Conservation (phyloP, 2,888 invertebrate species). For the Agrochola litura region DNA sequence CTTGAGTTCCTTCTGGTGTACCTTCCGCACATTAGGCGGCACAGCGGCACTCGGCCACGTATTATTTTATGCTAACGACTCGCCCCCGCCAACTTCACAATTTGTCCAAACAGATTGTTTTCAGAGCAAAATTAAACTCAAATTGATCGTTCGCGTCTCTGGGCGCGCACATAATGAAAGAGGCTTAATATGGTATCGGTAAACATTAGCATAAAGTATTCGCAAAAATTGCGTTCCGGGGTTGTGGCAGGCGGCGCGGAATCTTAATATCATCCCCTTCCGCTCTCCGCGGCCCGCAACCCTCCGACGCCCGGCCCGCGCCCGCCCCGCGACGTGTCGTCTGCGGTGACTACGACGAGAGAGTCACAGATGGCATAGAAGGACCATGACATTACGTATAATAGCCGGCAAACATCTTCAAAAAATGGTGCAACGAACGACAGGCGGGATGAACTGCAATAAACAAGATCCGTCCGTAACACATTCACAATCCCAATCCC, state of each 20-base stretch:
- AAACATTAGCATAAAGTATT: conserved; percentile 85
- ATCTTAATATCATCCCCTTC: conserved; percentile 77
- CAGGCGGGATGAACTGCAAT: background rate
- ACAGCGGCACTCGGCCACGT: conserved; percentile 48
- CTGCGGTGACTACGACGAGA: background rate
- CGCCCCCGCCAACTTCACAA: conserved; percentile 75
- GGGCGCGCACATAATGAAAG: conserved; percentile 77
- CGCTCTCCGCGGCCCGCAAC: conserved; percentile 44
- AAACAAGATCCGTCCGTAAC: background rate
- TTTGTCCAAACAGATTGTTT: conserved; percentile 85
- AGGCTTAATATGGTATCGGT: conserved; percentile 80
- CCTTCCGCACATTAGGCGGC: background rate
- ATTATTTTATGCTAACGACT: conserved; percentile 79
- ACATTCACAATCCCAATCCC: background rate
- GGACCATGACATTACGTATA: background rate
- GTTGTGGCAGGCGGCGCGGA: conserved; percentile 71
- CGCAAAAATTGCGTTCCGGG: conserved; percentile 81
- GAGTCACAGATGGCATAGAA: conserved; percentile 6
- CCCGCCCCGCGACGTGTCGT: conserved; percentile 24
- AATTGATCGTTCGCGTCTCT: conserved; percentile 74
- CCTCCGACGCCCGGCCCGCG: background rate
- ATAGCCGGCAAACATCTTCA: background rate
- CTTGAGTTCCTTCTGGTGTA: background rate
- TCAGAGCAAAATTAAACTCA: conserved; percentile 80
- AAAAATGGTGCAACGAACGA: too few species aligned